Evolutionary conservation across 2,888 invertebrate species (phyloP).

Genomic region (Limnephilus auricula): DNA sequence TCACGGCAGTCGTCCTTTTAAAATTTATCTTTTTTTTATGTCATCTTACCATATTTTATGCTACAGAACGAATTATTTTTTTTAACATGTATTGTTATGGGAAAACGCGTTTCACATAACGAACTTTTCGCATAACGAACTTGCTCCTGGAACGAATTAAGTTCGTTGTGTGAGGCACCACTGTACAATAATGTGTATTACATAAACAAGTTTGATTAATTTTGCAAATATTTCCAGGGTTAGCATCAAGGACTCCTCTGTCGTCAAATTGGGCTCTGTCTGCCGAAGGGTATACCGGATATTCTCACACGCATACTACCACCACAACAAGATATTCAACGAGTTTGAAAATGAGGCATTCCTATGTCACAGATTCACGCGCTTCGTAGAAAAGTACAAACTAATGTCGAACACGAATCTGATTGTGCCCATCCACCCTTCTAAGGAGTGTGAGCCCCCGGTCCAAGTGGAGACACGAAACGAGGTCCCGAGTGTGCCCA

Average conservation of each 20-base stretch:
- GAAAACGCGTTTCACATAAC: no score
- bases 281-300: constrained; percentile 99
- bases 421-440: constrained; percentile 90
- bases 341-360: constrained; percentile 98
- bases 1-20: no score
- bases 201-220: background rate
- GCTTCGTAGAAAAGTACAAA: constrained; percentile 98
- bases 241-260: constrained; percentile 99
- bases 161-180: no score
- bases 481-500: constrained; percentile 62
- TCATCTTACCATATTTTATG: no score
- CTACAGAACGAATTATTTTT: no score
- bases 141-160: no score
- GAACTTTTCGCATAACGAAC: no score
- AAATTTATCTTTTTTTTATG: no score
- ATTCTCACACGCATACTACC: constrained; percentile 99
- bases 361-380: constrained; percentile 96
- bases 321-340: constrained; percentile 97
- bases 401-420: constrained; percentile 99
- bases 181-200: background rate
- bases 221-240: constrained; percentile 83
- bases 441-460: constrained; percentile 44
- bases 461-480: constrained; percentile 77
- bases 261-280: constrained; percentile 98
- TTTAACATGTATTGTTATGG: no score